Base-by-base conservation (phyloP, 2,797 vertebrate genomes). In the Rhadinocentrus ornatus region DNA sequence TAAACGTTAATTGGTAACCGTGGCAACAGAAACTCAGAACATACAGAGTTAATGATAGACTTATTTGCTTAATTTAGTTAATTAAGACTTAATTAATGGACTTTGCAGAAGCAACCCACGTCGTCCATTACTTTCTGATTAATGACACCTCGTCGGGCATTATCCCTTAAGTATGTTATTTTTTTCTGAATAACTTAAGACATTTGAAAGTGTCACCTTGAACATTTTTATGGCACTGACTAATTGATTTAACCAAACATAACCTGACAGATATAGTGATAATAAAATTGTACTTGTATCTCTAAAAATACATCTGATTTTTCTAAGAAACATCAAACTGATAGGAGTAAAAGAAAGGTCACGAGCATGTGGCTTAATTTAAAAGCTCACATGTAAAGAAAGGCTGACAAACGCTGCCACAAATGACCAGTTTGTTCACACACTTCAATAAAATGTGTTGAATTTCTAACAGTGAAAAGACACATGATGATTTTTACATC, bases 401-500 rank as follows among this genome's bases (percentile, higher is more conserved):
- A 18, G 35, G 12, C 13, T 37, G 35, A 3, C 35, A 64, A 62
- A 29, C 20, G 31, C 57, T n/a, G 6, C 2, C 59, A 22, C 29
- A 9, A 75, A 69, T 26, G 1, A 37, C 13, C 52, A 16, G 24
- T 37, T 44, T 52, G 22, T 71, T 68, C 41, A 27, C 22, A 60
- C 54, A 22, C 58, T 60, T 22, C 22, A 61, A 53, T 69, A 48
- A 82, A 69, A 70, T 24, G 20, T 27, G 35, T 13, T 61, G 44
- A 69, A 83, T 60, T 66, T 81, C 41, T 41, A 26, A 39, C 32
- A 63, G 46, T 8, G 66, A 39, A 79, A 83, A 81, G 67, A 75
- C 66, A 57, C 20, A 5, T 57, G 66, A 20, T 22, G 24, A n/a
- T 27, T 65, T 68, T 31, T 3, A 13, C 46, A 18, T 35, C 72